A percentile compares a stretch with the other conserved stretches of the same genome.
Conservation (phyloP, 2,888 invertebrate genomes). For the Tetramorium bicarinatum region DNA sequence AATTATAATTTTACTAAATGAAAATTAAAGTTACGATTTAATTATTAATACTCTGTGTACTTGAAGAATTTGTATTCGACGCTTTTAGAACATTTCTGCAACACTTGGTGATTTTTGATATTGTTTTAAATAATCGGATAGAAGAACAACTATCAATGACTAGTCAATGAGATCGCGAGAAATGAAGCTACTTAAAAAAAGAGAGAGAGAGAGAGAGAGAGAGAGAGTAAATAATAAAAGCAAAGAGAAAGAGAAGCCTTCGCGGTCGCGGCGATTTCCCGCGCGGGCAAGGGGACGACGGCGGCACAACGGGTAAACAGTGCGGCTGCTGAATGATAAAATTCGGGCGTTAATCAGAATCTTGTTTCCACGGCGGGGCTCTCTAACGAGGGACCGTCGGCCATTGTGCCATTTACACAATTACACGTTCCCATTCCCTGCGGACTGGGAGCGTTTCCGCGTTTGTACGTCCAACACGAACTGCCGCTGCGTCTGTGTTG, state of each 20-base stretch:
- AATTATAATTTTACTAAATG: not conserved
- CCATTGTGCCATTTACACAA: slow-evolving; percentile 84
- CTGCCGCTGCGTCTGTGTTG: slow-evolving; percentile 20
- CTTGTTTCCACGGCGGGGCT: slow-evolving; percentile 78
- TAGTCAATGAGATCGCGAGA: not conserved
- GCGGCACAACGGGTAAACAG: slow-evolving; percentile 53
- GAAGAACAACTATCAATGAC: not conserved
- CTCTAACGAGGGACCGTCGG: slow-evolving; percentile 79
- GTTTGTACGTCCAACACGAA: slow-evolving; percentile 69
- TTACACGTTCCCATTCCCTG: slow-evolving; percentile 81
- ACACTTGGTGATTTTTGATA: not conserved
- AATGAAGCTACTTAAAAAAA: slow-evolving; percentile 6
- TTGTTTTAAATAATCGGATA: not conserved
- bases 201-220: not conserved
- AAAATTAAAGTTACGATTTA: not conserved
- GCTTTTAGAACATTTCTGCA: not conserved
- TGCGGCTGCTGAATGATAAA: slow-evolving; percentile 76
- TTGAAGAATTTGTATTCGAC: not conserved
- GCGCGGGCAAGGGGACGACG: slow-evolving; percentile 52
- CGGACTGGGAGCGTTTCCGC: slow-evolving; percentile 74
- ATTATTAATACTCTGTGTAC: not conserved
- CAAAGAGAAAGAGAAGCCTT: slow-evolving; percentile 21
- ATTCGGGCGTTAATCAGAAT: slow-evolving; percentile 84
- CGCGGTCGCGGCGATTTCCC: slow-evolving; percentile 43
- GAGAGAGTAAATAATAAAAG: slow-evolving; percentile 19